Conservation (phyloP, 2,113 vertebrate species). For the Xyrauchen texanus region DNA sequence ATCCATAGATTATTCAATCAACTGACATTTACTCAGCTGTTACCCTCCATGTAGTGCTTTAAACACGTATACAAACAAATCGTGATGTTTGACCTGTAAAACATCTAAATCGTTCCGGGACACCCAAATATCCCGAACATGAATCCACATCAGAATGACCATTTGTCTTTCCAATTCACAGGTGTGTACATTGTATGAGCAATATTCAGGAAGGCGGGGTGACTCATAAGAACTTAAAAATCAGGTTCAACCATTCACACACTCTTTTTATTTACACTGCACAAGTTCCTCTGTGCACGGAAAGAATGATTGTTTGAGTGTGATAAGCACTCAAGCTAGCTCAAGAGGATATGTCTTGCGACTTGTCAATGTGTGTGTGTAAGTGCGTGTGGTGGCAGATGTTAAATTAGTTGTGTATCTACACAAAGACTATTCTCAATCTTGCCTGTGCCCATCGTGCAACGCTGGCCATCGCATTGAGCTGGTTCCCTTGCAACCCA, state of each 20-base stretch:
- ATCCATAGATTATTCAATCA: conserved; percentile 79
- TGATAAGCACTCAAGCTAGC: conserved; percentile 11
- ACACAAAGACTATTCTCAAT: conserved; percentile 70
- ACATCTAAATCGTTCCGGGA: no score
- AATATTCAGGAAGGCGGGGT: conserved; percentile 18
- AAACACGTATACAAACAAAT: background rate
- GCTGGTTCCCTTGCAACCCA: conserved; percentile 77
- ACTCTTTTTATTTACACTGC: conserved; percentile 5
- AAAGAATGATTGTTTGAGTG: conserved; percentile 33
- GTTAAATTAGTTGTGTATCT: conserved; percentile 27
- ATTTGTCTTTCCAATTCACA: no score
- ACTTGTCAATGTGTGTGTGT: conserved; percentile 19
- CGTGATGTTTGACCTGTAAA: background rate
- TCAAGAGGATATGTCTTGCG: conserved; percentile 20
- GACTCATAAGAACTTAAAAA: conserved; percentile 27
- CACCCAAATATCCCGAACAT: no score
- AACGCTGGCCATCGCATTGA: conserved; percentile 74
- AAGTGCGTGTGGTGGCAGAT: conserved; percentile 14
- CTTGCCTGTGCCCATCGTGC: conserved; percentile 71
- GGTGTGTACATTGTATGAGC: background rate
- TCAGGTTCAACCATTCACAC: conserved; percentile 15
- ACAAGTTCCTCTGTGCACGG: conserved; percentile 9
- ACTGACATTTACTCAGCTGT: conserved; percentile 62
- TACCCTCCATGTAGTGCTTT: conserved; percentile 1
- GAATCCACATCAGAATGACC: no score